These are phyloP conservation scores for Phoxinus dragarum DNA, from an alignment of 2,797 vertebrate species.

Conservation along the genomic window DNA sequence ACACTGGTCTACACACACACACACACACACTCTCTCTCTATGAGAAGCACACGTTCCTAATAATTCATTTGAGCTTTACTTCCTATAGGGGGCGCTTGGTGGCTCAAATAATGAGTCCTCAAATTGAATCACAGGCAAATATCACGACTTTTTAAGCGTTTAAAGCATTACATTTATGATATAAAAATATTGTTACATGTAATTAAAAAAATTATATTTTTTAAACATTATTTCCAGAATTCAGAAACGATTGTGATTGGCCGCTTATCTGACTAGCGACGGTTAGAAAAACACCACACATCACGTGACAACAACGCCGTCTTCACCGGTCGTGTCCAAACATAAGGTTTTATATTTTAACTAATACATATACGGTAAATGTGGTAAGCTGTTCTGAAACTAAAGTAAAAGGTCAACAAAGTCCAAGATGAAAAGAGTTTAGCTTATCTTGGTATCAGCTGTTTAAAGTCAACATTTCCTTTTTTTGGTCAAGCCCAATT, in stretches of 20 bases:
- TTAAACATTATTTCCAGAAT: background rate
- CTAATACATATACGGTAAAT: background rate
- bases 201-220: background rate
- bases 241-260: background rate
- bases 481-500: background rate
- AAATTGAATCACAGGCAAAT: background rate
- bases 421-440: background rate
- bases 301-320: background rate
- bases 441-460: no score
- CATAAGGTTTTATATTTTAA: background rate
- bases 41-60: background rate
- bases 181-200: background rate
- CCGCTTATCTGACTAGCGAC: background rate
- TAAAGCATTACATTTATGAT: background rate
- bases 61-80: fast-evolving
- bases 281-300: background rate
- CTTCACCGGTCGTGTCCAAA: background rate
- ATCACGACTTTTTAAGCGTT: background rate
- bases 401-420: background rate
- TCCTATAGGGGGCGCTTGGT: conserved; percentile 4
- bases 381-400: background rate
- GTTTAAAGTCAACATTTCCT: background rate
- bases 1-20: conserved; percentile 55
- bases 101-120: background rate
- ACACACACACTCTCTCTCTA: background rate